Evolutionary conservation across 2,797 vertebrate species (phyloP), one percentile per base, ranked within the genome.

Genomic region (Taenioides sp.): DNA sequence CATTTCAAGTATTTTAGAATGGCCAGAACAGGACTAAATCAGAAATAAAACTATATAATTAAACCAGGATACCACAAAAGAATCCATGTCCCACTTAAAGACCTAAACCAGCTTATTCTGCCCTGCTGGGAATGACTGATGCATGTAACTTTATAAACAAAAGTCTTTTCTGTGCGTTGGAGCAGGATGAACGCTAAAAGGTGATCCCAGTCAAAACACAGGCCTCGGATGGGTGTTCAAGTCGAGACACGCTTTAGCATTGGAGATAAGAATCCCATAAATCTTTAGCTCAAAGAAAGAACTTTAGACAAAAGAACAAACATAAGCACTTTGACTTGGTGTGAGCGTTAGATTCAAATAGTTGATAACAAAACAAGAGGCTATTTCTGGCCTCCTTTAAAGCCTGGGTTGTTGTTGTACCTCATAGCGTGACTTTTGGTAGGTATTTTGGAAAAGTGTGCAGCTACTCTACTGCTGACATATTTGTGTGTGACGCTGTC

Each of bases 341-440:
- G n/a, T 20, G 34, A 76, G 72, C 28, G 62, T 23, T 28, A 59
- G 81, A 85, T 84, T 61, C 54, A n/a, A 75, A 71, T 77, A 70
- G 50, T 43, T 22, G 83, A 87, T 86, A 78, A 63, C 59, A 65
- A 65, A 66, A 59, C 25, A 63, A 70, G 54, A 0, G 67, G 75
- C 66, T 78, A 65, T 77, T 76, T 69, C 27, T 49, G 62, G 65
- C 72, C 14, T 55, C 68, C 9, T 72, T 16, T 22, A 67, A 47
- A 16, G 14, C 4, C 14, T 47, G 43, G 43, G 43, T 16, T 47
- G 43, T 47, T 47, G 43, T 47, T 47, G 43, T 14, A 75, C 59
- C 82, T 80, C 82, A 77, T 90, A 37, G 86, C 85, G 84, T 91
- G 91, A 92, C 87, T 89, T 62, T 12, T 73, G 22, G 75, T 84